Conservation (phyloP, 2,113 vertebrate species). For the Lepidothrix coronata region DNA sequence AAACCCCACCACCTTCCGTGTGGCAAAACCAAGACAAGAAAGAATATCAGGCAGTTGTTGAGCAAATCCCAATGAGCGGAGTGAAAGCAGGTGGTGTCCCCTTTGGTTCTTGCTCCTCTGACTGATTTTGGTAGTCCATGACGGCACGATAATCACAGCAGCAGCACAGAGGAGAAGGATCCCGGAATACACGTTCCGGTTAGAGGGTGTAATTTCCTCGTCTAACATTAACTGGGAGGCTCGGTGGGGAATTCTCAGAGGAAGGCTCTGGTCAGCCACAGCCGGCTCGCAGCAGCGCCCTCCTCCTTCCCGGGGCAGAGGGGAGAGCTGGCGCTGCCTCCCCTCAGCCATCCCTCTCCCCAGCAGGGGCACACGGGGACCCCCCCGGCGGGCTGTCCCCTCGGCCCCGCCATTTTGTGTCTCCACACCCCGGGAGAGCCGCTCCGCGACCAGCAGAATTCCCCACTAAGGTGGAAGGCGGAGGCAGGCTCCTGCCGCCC, state of each 20-base stretch:
- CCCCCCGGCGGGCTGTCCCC: background rate
- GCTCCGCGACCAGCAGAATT: too few relatives aligned
- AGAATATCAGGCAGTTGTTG: background rate
- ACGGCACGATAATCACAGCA: rapidly evolving
- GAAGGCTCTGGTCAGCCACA: rapidly evolving
- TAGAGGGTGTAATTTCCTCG: background rate
- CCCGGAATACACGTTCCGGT: rapidly evolving
- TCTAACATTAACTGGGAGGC: background rate
- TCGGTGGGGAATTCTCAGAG: background rate
- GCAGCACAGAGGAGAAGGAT: background rate
- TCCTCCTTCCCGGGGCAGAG: background rate
- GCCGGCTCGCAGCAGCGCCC: rapidly evolving
- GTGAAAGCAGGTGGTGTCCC: rapidly evolving
- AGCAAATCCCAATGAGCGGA: rapidly evolving
- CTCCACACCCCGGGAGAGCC: background rate
- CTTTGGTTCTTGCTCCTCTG: background rate
- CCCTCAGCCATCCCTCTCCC: background rate
- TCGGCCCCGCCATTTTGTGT: constrained; percentile 45
- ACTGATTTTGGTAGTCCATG: rapidly evolving
- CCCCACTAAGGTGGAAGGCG: rapidly evolving
- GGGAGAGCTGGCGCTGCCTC: rapidly evolving
- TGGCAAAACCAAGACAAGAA: background rate
- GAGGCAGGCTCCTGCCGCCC: rapidly evolving
- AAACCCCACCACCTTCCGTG: background rate
- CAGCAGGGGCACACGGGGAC: rapidly evolving